These are phyloP conservation scores for Propithecus deckenii DNA, from an alignment of 2,797 vertebrate species.

Conservation along the genomic window DNA sequence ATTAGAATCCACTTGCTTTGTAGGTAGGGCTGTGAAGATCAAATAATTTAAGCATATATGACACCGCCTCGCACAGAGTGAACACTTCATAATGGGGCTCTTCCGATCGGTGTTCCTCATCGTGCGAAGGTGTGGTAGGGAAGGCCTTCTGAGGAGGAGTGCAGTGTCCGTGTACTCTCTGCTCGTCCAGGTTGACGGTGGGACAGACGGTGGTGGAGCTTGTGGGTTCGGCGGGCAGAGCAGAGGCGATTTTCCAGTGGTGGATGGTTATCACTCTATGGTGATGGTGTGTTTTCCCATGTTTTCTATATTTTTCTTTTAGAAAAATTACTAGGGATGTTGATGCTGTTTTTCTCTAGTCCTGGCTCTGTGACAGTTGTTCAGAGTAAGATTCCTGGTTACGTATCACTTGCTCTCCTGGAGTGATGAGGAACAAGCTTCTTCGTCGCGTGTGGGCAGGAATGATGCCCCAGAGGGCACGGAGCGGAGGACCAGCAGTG, in stretches of 20 bases:
- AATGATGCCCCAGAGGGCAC: accelerated
- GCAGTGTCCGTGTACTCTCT: accelerated
- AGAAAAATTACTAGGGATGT: not conserved
- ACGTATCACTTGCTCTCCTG: not conserved
- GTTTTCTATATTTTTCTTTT: not conserved
- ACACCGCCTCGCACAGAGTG: accelerated
- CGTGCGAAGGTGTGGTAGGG: not conserved
- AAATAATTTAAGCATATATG: too few relatives aligned
- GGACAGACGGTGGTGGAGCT: not conserved
- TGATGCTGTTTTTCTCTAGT: not conserved
- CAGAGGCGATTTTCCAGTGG: accelerated
- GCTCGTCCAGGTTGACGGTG: accelerated
- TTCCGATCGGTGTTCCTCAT: not conserved
- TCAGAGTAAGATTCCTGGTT: too few relatives aligned
- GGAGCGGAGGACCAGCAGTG: not conserved
- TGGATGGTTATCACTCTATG: too few relatives aligned
- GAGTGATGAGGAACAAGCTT: not conserved
- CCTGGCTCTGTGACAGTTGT: not conserved
- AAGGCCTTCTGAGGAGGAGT: not conserved
- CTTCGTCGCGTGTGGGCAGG: too few relatives aligned
- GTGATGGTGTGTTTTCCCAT: not conserved
- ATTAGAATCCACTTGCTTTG: too few relatives aligned
- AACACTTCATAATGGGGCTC: not conserved
- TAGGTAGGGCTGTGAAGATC: not conserved
- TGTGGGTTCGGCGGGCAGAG: not conserved